phyloP scores from a whole-genome alignment of 2,888 invertebrate genomes.

The Ditylenchus weischeri region DNA sequence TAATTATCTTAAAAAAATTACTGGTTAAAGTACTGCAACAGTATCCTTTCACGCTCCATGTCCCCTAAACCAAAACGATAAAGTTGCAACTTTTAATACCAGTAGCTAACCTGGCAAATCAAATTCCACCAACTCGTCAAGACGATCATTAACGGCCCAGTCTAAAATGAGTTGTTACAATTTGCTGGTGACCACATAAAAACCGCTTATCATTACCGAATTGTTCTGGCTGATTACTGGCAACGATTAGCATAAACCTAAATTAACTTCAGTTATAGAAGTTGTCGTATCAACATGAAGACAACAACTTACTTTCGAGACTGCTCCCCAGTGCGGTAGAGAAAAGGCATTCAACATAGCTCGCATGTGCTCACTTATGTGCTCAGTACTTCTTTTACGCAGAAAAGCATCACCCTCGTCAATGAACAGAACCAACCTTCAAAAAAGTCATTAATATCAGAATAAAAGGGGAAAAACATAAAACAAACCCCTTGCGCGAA shows the following conservation, averaged over 20 bases:
- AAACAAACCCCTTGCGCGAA: conserved; percentile 61
- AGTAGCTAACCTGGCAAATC: conserved; percentile 69
- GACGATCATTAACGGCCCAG: conserved; percentile 92
- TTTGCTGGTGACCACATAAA: neutral
- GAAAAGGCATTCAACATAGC: conserved; percentile 94
- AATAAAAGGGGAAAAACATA: neutral
- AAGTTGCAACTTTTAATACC: neutral
- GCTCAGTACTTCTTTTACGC: conserved; percentile 63
- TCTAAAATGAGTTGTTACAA: conserved; percentile 63
- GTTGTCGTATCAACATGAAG: neutral
- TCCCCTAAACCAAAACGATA: conserved; percentile 60
- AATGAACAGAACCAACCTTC: conserved; percentile 80
- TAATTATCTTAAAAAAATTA: too few relatives aligned
- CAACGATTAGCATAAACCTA: conserved; percentile 90
- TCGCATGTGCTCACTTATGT: conserved; percentile 70
- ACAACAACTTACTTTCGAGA: conserved; percentile 71
- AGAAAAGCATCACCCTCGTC: conserved; percentile 99
- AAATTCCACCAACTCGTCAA: conserved; percentile 95
- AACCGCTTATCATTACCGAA: conserved; percentile 63
- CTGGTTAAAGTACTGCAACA: conserved; percentile 90
- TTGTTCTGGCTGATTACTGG: conserved; percentile 97
- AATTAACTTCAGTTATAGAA: neutral
- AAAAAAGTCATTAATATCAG: conserved; percentile 11
- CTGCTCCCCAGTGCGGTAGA: conserved; percentile 95
- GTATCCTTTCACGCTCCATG: conserved; percentile 87